Base-by-base conservation (phyloP, 2,888 invertebrate genomes). In the Tetheella fluctuosa region DNA sequence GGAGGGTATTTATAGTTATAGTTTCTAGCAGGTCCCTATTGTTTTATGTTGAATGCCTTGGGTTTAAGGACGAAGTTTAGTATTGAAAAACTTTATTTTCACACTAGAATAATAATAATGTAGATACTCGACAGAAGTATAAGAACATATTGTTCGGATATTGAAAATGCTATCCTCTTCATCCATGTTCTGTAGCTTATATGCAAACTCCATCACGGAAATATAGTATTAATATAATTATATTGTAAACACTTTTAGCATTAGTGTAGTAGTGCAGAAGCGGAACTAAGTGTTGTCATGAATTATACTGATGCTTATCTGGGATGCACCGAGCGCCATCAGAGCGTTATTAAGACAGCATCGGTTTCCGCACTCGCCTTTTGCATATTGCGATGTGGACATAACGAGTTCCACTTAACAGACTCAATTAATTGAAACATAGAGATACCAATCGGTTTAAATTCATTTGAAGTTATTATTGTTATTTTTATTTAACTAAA, bases 241-340 rank as follows among this genome's bases (percentile, higher is more conserved):
- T 34, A 55, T 30, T 34, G 34, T 55, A 34, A 55, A 23, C 34
- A 20, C 34, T 48, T 48, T 48, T 48, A 48, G 55, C 34, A 34
- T 55, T 34, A 23, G 55, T 63, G 64, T 62, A 57, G 61, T 66
- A 71, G 62, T 67, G 66, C 65, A 79, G 68, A 80, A 75, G 81
- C 85, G 84, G 85, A 87, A 85, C 80, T 78, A 69, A 76, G 69
- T 65, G 68, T 69, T 70, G 77, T 74, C 68, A 74, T 80, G 74
- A 78, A 76, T 74, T 72, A 71, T 74, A 65, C 69, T 66, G 79
- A 76, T 77, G 73, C 63, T 79, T 54, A 84, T 82, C 81, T 72
- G 70, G 23, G 70, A 73, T 77, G 77, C 76, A 71, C 68, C 65
- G 59, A 56, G 68, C 71, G 62, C 69, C 70, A 70, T 63, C 64